A percentile compares a stretch with the other conserved stretches of the same genome.
phyloP scores from a whole-genome alignment of 2,113 vertebrate genomes.

The Heloderma charlesbogerti region DNA sequence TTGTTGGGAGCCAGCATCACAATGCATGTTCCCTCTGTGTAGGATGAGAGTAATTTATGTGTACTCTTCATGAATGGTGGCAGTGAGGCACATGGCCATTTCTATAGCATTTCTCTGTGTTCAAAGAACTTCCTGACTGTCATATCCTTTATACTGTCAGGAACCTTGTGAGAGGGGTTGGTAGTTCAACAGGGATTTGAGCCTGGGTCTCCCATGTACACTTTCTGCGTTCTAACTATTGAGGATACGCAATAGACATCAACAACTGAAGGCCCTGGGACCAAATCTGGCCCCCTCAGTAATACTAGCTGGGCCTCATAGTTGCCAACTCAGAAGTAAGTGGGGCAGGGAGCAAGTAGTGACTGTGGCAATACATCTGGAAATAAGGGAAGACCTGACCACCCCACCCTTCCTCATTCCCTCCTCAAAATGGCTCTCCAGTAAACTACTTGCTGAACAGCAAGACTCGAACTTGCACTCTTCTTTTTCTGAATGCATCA shows the following conservation, averaged over 20 bases:
- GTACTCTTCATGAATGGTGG: not conserved
- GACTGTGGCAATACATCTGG: not conserved
- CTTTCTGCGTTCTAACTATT: not conserved
- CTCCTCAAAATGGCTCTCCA: not conserved
- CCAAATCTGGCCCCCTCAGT: not conserved
- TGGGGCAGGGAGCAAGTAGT: not conserved
- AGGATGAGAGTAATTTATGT: not conserved
- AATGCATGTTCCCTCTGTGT: too few species aligned
- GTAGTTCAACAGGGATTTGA: not conserved
- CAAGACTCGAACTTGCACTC: not conserved
- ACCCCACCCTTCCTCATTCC: too few species aligned
- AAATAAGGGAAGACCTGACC: not conserved
- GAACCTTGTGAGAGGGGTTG: too few species aligned
- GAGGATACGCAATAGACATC: too few species aligned
- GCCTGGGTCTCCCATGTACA: too few species aligned
- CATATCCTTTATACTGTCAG: not conserved
- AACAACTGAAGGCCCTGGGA: not conserved
- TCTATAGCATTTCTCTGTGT: not conserved
- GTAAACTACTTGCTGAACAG: not conserved
- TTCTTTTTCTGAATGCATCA: not conserved
- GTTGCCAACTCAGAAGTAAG: not conserved
- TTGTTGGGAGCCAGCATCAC: not conserved
- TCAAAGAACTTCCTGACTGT: not conserved
- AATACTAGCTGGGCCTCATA: not conserved
- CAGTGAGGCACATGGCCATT: not conserved